phyloP scores from a whole-genome alignment of 1,140 invertebrate genomes.

The Cotesia vestalis region DNA sequence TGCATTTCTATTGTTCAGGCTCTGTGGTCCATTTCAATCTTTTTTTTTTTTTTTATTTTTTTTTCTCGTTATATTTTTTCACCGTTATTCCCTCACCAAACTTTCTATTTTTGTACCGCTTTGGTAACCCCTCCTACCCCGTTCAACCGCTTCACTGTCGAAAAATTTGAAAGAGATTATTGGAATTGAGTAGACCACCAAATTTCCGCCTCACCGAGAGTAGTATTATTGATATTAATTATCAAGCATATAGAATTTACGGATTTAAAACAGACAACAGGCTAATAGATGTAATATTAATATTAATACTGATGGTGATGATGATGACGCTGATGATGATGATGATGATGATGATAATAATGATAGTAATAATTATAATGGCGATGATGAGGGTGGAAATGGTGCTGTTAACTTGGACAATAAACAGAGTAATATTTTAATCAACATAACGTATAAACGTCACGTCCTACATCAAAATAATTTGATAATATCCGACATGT shows the following conservation, averaged over 20 bases:
- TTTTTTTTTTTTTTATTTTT: background rate
- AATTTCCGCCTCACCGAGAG: conserved; percentile 6
- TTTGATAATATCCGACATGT: conserved; percentile 4
- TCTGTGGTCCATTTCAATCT: conserved; percentile 21
- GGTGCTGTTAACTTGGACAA: conserved; percentile 21
- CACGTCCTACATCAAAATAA: background rate
- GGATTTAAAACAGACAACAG: conserved; percentile 8
- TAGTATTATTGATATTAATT: conserved; percentile 36
- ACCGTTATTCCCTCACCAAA: background rate
- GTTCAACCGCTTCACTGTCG: no score
- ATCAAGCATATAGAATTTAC: conserved; percentile 33
- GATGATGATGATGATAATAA: conserved; percentile 29
- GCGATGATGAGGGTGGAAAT: conserved; percentile 10
- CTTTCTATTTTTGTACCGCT: conserved; percentile 18
- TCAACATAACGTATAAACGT: conserved; percentile 14
- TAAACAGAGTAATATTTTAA: conserved; percentile 22
- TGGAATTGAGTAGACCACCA: conserved; percentile 28
- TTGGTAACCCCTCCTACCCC: conserved; percentile 9
- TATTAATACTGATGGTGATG: conserved; percentile 23
- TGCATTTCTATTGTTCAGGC: conserved; percentile 10
- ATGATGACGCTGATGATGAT: conserved; percentile 31
- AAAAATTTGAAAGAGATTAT: conserved; percentile 26
- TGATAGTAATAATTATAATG: conserved; percentile 30
- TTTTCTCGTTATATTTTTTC: background rate
- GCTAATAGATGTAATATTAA: conserved; percentile 23